A percentile compares a stretch with the other conserved stretches of the same genome.
These are phyloP conservation scores for Sminthurides aquaticus DNA, from an alignment of 2,888 invertebrate species.

Conservation along the genomic window DNA sequence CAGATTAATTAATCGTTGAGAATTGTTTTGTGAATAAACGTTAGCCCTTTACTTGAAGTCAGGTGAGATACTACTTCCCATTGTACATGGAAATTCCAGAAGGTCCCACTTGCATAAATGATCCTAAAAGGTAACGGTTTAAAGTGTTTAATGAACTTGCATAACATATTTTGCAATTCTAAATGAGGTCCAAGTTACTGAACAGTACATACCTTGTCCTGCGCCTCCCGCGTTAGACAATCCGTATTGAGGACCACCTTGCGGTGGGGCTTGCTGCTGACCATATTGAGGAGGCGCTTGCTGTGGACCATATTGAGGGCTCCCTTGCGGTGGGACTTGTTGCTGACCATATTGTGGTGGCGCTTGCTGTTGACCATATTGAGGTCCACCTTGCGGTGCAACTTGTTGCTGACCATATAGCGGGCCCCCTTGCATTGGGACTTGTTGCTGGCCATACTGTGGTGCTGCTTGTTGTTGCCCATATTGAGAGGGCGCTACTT, in stretches of 20 bases:
- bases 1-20: too few species aligned
- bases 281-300: background rate
- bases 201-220: too few species aligned
- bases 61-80: too few species aligned
- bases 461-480: background rate
- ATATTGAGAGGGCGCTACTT: background rate
- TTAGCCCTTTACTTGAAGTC: too few species aligned
- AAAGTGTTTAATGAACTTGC: too few species aligned
- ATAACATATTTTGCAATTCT: too few species aligned
- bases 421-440: background rate
- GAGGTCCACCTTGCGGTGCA: background rate
- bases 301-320: background rate
- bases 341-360: background rate
- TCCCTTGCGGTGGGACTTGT: background rate
- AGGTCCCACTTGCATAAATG: too few species aligned
- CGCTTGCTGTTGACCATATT: background rate
- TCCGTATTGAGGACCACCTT: background rate
- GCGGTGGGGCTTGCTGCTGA: background rate
- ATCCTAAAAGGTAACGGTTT: too few species aligned
- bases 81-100: too few species aligned
- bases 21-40: too few species aligned
- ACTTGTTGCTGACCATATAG: background rate
- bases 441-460: background rate
- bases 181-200: too few species aligned
- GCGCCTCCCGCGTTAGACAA: too few species aligned